phyloP scores from a whole-genome alignment of 2,888 invertebrate species.

The Odontocerum albicorne region DNA sequence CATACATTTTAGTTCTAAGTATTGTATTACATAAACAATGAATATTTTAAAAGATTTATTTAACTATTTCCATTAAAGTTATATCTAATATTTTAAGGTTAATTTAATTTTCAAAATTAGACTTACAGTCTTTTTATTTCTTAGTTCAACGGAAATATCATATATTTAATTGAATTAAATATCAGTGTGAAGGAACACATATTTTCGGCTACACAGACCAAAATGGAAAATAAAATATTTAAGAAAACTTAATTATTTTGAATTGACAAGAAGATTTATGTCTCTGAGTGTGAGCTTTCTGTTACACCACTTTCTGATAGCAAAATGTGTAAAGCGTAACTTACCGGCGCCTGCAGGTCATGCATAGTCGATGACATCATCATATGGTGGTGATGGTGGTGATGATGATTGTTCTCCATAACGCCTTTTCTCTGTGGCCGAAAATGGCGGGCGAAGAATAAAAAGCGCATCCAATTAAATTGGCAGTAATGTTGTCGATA shows the following conservation, averaged over 20 bases:
- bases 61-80: too few relatives aligned
- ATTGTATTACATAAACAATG: too few relatives aligned
- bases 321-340: slow-evolving; percentile 41
- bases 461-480: slow-evolving; percentile 28
- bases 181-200: background rate
- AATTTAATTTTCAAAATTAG: too few relatives aligned
- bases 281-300: too few relatives aligned
- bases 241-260: too few relatives aligned
- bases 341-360: slow-evolving; percentile 62
- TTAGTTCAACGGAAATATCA: background rate
- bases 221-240: too few relatives aligned
- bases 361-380: slow-evolving; percentile 61
- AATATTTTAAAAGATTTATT: too few relatives aligned
- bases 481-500: slow-evolving; percentile 4
- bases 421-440: slow-evolving; percentile 49
- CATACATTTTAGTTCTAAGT: too few relatives aligned
- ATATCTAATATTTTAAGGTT: too few relatives aligned
- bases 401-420: slow-evolving; percentile 42
- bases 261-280: too few relatives aligned
- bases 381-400: slow-evolving; percentile 47
- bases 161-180: background rate
- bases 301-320: slow-evolving; percentile 14
- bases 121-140: background rate
- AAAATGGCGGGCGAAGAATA: background rate
- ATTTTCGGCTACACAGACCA: background rate